These are phyloP conservation scores for Ephestia elutella DNA, from an alignment of 1,140 invertebrate species.

Conservation along the genomic window DNA sequence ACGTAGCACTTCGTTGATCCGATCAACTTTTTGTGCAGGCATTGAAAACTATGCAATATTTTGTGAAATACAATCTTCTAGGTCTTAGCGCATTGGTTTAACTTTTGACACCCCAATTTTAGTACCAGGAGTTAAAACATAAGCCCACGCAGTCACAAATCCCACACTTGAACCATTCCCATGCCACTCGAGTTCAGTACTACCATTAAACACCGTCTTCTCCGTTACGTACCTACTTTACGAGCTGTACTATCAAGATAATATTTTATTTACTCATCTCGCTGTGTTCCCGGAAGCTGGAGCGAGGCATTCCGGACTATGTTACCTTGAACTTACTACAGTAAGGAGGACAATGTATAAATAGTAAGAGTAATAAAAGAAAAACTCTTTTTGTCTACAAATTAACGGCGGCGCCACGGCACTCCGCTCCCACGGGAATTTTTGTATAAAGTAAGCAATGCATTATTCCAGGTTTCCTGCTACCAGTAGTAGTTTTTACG, in stretches of 20 bases:
- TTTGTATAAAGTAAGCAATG: too few species aligned
- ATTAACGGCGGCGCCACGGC: too few species aligned
- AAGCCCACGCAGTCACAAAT: neutral
- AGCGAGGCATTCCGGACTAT: neutral
- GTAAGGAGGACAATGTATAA: too few species aligned
- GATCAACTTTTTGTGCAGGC: neutral
- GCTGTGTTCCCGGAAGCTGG: neutral
- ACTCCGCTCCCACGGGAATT: too few species aligned
- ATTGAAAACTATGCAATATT: neutral
- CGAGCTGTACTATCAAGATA: neutral
- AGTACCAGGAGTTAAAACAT: neutral
- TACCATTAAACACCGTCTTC: neutral
- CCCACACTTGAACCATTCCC: neutral
- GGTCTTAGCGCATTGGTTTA: too few species aligned
- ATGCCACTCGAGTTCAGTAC: neutral
- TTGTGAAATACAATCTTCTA: too few species aligned
- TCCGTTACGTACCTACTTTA: neutral
- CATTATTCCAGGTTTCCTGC: too few species aligned
- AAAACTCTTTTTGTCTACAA: too few species aligned
- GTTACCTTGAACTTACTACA: neutral
- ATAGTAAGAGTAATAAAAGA: too few species aligned
- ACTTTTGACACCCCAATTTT: too few species aligned
- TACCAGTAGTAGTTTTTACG: too few species aligned
- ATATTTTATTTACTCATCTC: neutral
- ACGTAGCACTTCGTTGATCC: neutral